Evolutionary conservation across 2,888 invertebrate species (phyloP).

Genomic region (Tenthredo livida): DNA sequence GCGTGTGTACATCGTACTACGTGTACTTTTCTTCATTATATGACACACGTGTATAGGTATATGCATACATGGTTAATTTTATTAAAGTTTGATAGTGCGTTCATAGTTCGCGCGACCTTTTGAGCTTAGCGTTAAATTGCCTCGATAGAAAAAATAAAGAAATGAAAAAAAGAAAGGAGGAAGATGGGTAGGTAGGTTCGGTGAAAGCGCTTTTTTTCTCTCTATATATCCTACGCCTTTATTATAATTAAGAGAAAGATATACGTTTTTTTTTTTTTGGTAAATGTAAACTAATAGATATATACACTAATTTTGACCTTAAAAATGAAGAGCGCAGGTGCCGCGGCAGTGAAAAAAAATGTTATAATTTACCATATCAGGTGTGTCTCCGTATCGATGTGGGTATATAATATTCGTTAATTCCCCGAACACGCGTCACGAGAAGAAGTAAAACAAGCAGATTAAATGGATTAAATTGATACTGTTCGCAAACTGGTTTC

Average conservation of each 20-base stretch:
- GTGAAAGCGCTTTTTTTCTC: constrained; percentile 4
- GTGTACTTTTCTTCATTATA: not conserved
- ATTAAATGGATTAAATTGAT: not conserved
- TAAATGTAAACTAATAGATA: not conserved
- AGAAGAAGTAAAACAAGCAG: not conserved
- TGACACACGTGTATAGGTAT: not conserved
- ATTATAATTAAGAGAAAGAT: constrained; percentile 31
- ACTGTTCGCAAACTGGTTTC: not conserved
- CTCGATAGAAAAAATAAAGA: not conserved
- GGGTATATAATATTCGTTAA: too few species aligned
- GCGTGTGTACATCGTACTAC: not conserved
- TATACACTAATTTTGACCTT: constrained; percentile 19
- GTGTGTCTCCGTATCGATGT: too few species aligned
- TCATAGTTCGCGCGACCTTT: constrained; percentile 41
- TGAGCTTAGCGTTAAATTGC: not conserved
- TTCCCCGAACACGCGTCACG: not conserved
- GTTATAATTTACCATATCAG: not conserved
- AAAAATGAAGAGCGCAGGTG: not conserved
- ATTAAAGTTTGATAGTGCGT: not conserved
- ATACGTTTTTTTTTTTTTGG: not conserved
- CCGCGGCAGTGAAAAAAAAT: not conserved
- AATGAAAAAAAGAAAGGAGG: not conserved
- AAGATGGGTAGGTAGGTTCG: not conserved
- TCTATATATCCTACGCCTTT: constrained; percentile 12
- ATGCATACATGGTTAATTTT: not conserved